A percentile compares a stretch with the other conserved stretches of the same genome.
phyloP scores from a whole-genome alignment of 2,113 vertebrate genomes.

The Mastomys natalensis region DNA sequence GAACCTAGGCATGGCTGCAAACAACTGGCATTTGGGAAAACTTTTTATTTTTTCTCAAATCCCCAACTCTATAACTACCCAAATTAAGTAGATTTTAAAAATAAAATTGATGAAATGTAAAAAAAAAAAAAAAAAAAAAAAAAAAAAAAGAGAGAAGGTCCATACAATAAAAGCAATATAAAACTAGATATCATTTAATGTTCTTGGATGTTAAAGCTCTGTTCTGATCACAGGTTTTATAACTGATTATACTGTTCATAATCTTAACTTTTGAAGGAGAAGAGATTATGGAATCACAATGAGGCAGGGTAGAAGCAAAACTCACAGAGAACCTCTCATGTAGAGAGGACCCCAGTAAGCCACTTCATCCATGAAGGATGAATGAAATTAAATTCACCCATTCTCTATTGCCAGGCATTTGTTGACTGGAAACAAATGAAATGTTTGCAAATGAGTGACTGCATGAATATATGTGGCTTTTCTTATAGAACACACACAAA shows the following conservation, averaged over 20 bases:
- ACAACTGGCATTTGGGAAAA: neutral
- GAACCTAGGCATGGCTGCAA: neutral
- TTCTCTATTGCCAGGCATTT: neutral
- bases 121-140: too few species aligned
- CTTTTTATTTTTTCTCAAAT: neutral
- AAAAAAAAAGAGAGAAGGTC: too few species aligned
- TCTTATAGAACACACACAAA: neutral
- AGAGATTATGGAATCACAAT: neutral
- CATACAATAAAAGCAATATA: neutral
- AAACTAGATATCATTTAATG: neutral
- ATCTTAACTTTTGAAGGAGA: neutral
- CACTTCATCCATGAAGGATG: neutral
- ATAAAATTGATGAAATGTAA: neutral
- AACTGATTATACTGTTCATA: neutral
- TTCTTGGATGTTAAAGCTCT: neutral
- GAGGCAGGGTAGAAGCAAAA: neutral
- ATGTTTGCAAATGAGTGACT: neutral
- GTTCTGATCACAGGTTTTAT: neutral
- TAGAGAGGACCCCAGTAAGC: neutral
- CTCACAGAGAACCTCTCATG: neutral
- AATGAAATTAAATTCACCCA: neutral
- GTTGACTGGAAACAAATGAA: neutral
- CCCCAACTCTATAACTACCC: neutral
- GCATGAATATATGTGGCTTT: neutral
- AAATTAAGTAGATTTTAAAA: neutral